These are phyloP conservation scores for Baryphthengus martii DNA, from an alignment of 2,113 vertebrate species.

Conservation along the genomic window DNA sequence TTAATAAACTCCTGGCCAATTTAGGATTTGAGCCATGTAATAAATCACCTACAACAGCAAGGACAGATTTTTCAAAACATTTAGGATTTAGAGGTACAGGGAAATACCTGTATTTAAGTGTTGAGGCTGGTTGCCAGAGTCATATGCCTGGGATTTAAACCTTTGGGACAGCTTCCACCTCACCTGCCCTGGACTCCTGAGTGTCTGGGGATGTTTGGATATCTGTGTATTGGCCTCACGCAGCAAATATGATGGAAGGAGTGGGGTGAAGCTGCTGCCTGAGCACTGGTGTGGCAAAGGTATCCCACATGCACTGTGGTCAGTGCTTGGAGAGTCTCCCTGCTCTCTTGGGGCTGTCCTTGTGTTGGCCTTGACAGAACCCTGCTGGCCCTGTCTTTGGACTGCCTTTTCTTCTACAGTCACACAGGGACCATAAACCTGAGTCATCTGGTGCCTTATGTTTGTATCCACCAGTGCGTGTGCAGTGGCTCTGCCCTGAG, in stretches of 20 bases:
- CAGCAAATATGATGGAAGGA: neutral
- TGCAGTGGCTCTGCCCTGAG: neutral
- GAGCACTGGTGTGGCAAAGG: neutral
- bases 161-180: neutral
- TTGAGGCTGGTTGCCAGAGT: neutral
- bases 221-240: neutral
- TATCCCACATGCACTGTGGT: neutral
- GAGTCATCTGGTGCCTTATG: neutral
- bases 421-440: neutral
- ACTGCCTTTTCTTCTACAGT: neutral
- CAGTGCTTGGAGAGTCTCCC: neutral
- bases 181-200: neutral
- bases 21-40: neutral
- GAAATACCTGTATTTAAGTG: neutral
- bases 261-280: rapidly evolving
- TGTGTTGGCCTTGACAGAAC: neutral
- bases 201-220: neutral
- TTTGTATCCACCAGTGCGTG: rapidly evolving
- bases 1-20: neutral
- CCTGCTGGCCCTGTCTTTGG: neutral
- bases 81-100: neutral
- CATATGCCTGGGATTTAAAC: neutral
- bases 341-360: neutral
- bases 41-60: neutral
- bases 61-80: neutral